phyloP scores from a whole-genome alignment of 2,888 invertebrate genomes.

The Plebejus argus region DNA sequence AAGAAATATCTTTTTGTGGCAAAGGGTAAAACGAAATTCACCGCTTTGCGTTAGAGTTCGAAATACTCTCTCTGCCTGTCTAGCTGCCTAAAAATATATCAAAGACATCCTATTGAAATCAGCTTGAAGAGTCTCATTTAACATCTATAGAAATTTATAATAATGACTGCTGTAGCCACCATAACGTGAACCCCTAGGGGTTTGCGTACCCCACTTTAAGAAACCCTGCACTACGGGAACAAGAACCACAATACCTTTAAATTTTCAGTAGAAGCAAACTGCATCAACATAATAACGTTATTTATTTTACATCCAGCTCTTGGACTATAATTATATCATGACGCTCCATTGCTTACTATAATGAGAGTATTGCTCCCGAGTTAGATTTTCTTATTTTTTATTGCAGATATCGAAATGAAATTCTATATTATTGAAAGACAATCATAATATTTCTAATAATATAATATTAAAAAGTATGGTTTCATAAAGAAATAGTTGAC shows the following conservation, averaged over 20 bases:
- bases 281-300: not conserved
- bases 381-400: not conserved
- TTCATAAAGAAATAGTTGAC: not conserved
- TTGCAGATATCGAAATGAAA: not conserved
- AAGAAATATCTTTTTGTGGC: too few species aligned
- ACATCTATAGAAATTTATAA: too few species aligned
- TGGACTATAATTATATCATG: conserved; percentile 12
- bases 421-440: not conserved
- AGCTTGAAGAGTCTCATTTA: too few species aligned
- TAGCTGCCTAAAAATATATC: too few species aligned
- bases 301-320: not conserved
- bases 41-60: too few species aligned
- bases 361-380: conserved; percentile 12
- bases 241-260: not conserved
- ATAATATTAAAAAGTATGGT: not conserved
- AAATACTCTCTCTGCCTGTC: too few species aligned
- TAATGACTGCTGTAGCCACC: too few species aligned
- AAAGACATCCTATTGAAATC: too few species aligned
- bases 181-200: too few species aligned
- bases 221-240: too few species aligned
- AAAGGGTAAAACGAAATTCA: too few species aligned
- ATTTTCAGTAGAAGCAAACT: not conserved
- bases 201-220: too few species aligned
- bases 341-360: conserved; percentile 16
- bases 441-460: not conserved